Evolutionary conservation across 2,888 invertebrate species (phyloP), one percentile per base, ranked within the genome.

Genomic region (Bimastos eiseni): DNA sequence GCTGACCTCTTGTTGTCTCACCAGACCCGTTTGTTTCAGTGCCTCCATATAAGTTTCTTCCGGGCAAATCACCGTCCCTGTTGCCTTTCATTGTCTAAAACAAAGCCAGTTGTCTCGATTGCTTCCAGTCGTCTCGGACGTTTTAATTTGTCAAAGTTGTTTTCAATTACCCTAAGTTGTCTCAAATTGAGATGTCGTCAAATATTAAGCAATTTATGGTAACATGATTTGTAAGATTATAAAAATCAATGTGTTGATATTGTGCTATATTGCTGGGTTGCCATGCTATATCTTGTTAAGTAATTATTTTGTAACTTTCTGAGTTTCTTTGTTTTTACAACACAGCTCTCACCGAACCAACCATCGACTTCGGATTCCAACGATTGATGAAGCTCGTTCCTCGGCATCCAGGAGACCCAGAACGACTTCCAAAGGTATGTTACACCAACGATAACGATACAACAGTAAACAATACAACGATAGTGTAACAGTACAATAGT

Each of bases 311-410:
- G 70, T n/a, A n/a, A 11, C 2, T 70, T n/a, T 70, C 30, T 3
- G 1, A 30, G 70, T n/a, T n/a, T n/a, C n/a, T n/a, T 70, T 86
- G 86, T 19, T 84, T 33, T 83, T 84, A 34, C 13, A 17, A 30
- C 36, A 30, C 86, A 99, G 99, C 99, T 92, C 96, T 99, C 95
- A 98, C 98, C 95, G 99, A 99, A 96, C 99, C 99, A 83, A 98
- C 98, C 95, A 99, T 99, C 96, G 99, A 99, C 96, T 99, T 98
- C 96, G 99, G 99, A 84, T 99, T 99, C 96, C 99, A 99, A 96
- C 96, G 99, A 94, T 96, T 99, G 94, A 98, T 98, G 96, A 99
- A 99, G 95, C 96, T 99, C 89, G 98, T 99, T 95, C 99, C 99
- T 30, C 96, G 99, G 94, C 99, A 99, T 96, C 98, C 99, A 0